phyloP scores from a whole-genome alignment of 2,113 vertebrate species.

The Nothocercus nigrocapillus region DNA sequence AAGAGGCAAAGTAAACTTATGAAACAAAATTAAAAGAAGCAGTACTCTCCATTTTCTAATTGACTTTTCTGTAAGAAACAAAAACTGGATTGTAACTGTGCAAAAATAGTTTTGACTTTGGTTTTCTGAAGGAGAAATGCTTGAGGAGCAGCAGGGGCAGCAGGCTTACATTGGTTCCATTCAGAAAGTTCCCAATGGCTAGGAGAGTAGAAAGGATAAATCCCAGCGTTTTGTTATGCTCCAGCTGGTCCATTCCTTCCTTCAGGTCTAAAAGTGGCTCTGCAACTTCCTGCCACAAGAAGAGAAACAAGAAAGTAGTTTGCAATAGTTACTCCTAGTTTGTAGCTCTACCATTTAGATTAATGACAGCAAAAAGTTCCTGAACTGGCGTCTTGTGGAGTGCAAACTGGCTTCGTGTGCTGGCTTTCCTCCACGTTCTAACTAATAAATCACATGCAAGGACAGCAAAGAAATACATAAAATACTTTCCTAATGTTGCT shows the following conservation, averaged over 20 bases:
- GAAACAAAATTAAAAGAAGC: background rate
- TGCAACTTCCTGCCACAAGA: slow-evolving; percentile 88
- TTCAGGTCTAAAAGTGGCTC: slow-evolving; percentile 97
- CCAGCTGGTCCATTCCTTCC: slow-evolving; percentile 98
- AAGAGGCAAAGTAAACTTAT: background rate
- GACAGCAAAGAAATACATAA: slow-evolving; percentile 30
- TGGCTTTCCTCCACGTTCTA: slow-evolving; percentile 12
- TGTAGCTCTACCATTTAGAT: slow-evolving; percentile 37
- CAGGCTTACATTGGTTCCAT: slow-evolving; percentile 92
- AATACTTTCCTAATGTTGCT: slow-evolving; percentile 28
- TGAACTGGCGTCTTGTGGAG: background rate
- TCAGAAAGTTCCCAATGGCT: slow-evolving; percentile 97
- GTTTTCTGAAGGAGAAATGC: background rate
- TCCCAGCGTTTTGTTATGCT: slow-evolving; percentile 94
- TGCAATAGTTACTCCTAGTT: background rate
- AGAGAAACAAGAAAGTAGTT: slow-evolving; percentile 24
- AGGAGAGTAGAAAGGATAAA: slow-evolving; percentile 93
- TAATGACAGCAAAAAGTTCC: slow-evolving; percentile 36
- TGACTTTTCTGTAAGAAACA: background rate
- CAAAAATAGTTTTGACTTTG: background rate
- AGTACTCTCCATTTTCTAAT: background rate
- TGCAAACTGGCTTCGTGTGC: slow-evolving; percentile 3
- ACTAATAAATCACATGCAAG: slow-evolving; percentile 24
- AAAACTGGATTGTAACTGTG: background rate
- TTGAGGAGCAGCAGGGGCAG: background rate